Evolutionary conservation across 2,888 invertebrate species (phyloP), one percentile per base, ranked within the genome.

Genomic region (Synanthedon vespiformis): DNA sequence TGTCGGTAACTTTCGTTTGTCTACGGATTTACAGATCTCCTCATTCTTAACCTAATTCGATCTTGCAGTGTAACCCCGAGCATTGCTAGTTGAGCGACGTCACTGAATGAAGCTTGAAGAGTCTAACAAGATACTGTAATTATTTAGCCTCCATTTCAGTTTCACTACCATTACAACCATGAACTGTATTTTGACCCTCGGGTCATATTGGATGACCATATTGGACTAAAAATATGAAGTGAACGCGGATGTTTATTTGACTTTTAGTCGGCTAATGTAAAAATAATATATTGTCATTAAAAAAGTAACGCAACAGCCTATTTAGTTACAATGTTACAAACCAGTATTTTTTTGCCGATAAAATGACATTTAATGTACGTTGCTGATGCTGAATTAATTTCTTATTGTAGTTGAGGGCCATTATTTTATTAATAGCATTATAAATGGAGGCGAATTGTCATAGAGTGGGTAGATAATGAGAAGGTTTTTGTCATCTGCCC

Each of bases 401-500:
- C 57, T 66, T 69, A 69, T 68, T 69, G 63, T 67, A 57, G 63
- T 70, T 65, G 65, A 57, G 54, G 59, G 57, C 62, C 68, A 78
- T 83, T 80, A 82, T 82, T 74, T 74, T 80, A 83, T 84, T 82
- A 84, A 85, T 84, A 82, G 80, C 78, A 83, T 80, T 83, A 81
- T 81, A 84, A 86, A 84, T 82, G 77, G 70, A 73, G 70, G 63
- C 64, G 71, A 67, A 77, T 77, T 81, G 80, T 78, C 76, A 71
- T 69, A 64, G 58, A 64, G 62, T 61, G 60, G 63, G 62, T 61
- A 60, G 63, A 73, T 78, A 77, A 81, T 81, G 72, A 72, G 73
- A 58, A 56, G 62, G 72, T 82, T 83, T 81, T 80, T 80, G 77
- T 77, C 70, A 67, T 75, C 62, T 72, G 76, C 75, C 76, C 76